Evolutionary conservation across 2,113 vertebrate genomes (phyloP).

Genomic region (Cyanoderma ruficeps): DNA sequence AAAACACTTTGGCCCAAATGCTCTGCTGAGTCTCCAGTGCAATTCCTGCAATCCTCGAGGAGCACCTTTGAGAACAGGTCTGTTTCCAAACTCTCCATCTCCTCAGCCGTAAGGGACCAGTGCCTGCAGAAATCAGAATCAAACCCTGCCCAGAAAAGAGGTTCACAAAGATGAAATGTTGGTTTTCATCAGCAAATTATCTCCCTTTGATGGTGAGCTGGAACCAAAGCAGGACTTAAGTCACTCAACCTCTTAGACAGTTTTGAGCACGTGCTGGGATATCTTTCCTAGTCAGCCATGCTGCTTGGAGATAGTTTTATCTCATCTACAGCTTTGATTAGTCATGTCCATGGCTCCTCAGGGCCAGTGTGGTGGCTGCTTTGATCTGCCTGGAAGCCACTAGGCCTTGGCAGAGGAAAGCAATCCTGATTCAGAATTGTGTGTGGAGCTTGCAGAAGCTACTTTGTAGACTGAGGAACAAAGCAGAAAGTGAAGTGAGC

Average conservation of each 20-base stretch:
- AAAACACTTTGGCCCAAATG: neutral
- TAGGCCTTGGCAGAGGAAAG: constrained; percentile 15
- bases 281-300: neutral
- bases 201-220: neutral
- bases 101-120: neutral
- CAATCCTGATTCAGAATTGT: neutral
- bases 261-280: neutral
- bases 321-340: neutral
- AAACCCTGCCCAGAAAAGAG: neutral
- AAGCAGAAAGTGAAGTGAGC: neutral
- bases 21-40: neutral
- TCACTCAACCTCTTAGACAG: neutral
- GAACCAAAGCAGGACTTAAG: neutral
- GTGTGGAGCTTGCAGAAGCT: constrained; percentile 3
- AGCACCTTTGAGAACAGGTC: neutral
- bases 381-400: constrained; percentile 30
- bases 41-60: neutral
- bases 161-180: neutral
- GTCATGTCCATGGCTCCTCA: neutral
- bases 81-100: neutral
- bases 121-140: neutral
- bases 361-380: neutral
- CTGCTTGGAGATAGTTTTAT: neutral
- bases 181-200: neutral
- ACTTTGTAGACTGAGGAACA: neutral